Evolutionary conservation across 92 coral and sea anemone species (phyloP), one percentile per base, ranked within the genome.

Genomic region (Blastomussa wellsi): DNA sequence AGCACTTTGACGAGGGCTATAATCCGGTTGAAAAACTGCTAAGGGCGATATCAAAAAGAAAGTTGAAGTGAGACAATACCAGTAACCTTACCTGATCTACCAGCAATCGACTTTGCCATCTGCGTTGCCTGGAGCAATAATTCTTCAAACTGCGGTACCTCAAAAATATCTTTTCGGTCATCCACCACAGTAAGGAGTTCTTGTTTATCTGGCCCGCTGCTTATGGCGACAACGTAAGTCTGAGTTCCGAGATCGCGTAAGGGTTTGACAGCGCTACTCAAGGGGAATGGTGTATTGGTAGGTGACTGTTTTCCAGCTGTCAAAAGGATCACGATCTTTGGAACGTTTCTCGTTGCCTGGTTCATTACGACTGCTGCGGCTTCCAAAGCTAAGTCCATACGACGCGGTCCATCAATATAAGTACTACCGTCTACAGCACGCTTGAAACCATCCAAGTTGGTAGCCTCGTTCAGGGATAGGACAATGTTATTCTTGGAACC

Each of bases 351-450:
- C 33, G 95, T 70, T 39, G 92, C 91, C 48, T 71, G 81, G 41
- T 73, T 76, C 44, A 91, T 82, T 51, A 86, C 65, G 15, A 86
- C 47, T 9, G 83, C 76, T 4, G 97, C 95, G 10, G 76, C 89
- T 26, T 92, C 89, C 37, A 95, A 73, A 19, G 95, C 98, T 14
- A 57, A 76, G 82, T 92, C 95, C 71, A 90, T 86, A 41, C 94
- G 88, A 22, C 95, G 87, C 26, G 86, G 59, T 65, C 95, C 95
- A 31, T 90, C 94, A 11, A 87, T 83, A 16, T 87, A 77, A 31
- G 72, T 91, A 57, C 86, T 79, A 55, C 53, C 42, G 33, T 94
- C 94, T 60, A 95, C 81, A 28, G 77, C 87, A 42, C 81, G 74
- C 42, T 86, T 55, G 31, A 93, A 79, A 71, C 73, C 89, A 16